A percentile compares a stretch with the other conserved stretches of the same genome.
phyloP scores from a whole-genome alignment of 2,113 vertebrate species.

The Emydocephalus ijimae region DNA sequence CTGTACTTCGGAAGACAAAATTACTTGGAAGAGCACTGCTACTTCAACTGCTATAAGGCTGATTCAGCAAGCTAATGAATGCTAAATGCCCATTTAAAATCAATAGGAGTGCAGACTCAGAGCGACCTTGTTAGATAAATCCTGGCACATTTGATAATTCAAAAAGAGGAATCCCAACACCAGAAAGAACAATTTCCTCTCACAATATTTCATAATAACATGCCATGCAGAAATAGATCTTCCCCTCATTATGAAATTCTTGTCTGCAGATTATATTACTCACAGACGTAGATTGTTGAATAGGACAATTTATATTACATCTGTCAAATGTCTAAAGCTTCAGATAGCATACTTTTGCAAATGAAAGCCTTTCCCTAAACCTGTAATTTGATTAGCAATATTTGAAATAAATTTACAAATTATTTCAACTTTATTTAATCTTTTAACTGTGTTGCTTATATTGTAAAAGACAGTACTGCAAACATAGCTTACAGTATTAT shows the following conservation, averaged over 20 bases:
- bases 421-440: slow-evolving; percentile 10
- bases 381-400: background rate
- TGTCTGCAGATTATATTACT: slow-evolving; percentile 31
- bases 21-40: background rate
- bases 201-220: slow-evolving; percentile 24
- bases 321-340: slow-evolving; percentile 21
- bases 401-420: background rate
- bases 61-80: slow-evolving; percentile 1
- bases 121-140: background rate
- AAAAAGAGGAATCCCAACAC: slow-evolving; percentile 18
- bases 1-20: background rate
- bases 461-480: background rate
- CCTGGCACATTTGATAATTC: slow-evolving; percentile 12
- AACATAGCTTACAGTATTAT: background rate
- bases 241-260: slow-evolving; percentile 18
- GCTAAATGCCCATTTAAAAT: background rate
- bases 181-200: slow-evolving; percentile 11
- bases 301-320: slow-evolving; percentile 26
- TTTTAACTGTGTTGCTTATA: background rate
- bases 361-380: slow-evolving; percentile 14
- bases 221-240: slow-evolving; percentile 11
- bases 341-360: slow-evolving; percentile 3
- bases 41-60: background rate
- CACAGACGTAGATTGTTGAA: slow-evolving; percentile 23
- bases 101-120: background rate